Base-by-base conservation (phyloP, 2,888 invertebrate genomes). In the Polyploca ridens region DNA sequence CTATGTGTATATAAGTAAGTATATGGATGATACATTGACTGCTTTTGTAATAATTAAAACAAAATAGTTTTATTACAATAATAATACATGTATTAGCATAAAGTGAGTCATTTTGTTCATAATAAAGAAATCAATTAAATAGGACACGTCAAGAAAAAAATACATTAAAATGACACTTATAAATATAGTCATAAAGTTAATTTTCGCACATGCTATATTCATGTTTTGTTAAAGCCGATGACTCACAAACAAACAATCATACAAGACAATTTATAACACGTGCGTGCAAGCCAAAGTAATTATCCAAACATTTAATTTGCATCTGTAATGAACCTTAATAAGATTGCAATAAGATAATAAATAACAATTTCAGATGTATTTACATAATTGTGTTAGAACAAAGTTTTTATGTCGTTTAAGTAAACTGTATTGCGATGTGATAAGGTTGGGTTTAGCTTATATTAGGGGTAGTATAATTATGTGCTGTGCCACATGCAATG, bases 211-310 rank as follows among this genome's bases (percentile, higher is more conserved):
- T 38, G 46, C 59, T 64, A 54, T 57, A 62, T 61, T 46, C 60
- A 46, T 64, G 63, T 66, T 69, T 69, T 69, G 65, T 69, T 66
- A 63, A 49, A 33, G 54, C 33, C 49, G 58, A 58, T 69, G 69
- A 66, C 61, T 69, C 69, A 69, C 66, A 62, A 64, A 64, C 67
- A 65, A 65, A 68, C 68, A 65, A 65, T 65, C 64, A 66, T 49
- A 68, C 63, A 65, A 63, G 54, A 65, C 66, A 62, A 61, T 62
- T 49, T 66, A 65, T 62, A 64, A 63, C 63, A 66, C 64, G 64
- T 66, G 68, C 65, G 64, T 66, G 63, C 13, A 35, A 62, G 65
- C 63, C 33, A 62, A 66, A 66, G 60, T 27, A 65, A 63, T 64
- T 63, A 65, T 64, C 58, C 13, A 13, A 41, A 63, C 59, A 65